Evolutionary conservation across 2,113 vertebrate species (phyloP).

Genomic region (Lamprologus lemairii): DNA sequence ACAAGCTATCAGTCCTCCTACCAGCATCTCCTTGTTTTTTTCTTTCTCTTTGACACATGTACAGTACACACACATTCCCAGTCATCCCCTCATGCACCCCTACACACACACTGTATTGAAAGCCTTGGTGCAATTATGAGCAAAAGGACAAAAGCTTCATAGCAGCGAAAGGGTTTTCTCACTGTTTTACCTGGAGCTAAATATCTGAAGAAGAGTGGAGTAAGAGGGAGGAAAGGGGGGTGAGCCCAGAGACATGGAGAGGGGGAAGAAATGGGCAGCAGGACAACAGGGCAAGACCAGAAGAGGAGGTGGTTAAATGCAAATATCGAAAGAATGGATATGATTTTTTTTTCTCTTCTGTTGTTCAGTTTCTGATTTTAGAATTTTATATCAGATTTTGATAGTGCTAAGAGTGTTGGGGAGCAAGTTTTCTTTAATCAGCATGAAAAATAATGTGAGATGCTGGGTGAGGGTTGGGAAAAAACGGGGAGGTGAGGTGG

Average conservation of each 20-base stretch:
- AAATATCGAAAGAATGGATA: not conserved
- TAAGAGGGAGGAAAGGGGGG: not conserved
- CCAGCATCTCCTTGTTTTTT: not conserved
- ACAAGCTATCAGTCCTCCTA: not conserved
- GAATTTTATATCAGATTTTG: not conserved
- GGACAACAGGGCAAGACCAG: not conserved
- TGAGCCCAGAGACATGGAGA: not conserved
- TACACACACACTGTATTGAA: slow-evolving; percentile 53
- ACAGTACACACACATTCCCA: slow-evolving; percentile 10
- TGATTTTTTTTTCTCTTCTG: not conserved
- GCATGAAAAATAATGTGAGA: not conserved
- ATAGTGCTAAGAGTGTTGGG: not conserved
- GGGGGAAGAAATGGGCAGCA: not conserved
- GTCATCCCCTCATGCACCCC: not conserved
- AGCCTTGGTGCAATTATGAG: slow-evolving; percentile 69
- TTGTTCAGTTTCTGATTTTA: not conserved
- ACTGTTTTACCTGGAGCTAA: slow-evolving; percentile 88
- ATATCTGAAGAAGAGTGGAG: slow-evolving; percentile 69
- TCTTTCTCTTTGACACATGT: slow-evolving; percentile 15
- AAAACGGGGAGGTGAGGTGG: not conserved
- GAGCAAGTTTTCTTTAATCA: not conserved
- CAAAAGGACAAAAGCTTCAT: slow-evolving; percentile 77
- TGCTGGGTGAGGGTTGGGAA: not conserved
- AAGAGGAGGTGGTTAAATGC: not conserved
- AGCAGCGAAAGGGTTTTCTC: slow-evolving; percentile 78